Percentiles rank a stretch among this genome's conserved stretches.
Conservation (phyloP, 2,888 invertebrate genomes). For the Platycheirus albimanus region DNA sequence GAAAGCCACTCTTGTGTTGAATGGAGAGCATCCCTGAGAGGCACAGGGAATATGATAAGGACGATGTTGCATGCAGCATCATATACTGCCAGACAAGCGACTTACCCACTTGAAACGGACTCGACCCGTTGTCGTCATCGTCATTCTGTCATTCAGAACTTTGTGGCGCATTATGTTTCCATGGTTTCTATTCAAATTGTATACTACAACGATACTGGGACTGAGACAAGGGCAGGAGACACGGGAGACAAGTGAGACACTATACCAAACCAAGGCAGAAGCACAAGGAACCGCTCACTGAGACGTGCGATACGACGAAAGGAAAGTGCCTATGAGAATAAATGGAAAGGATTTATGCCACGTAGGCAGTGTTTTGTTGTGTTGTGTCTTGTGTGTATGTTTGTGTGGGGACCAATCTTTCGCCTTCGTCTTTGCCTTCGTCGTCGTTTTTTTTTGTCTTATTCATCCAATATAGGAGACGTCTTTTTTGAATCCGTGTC, state of each 20-base stretch:
- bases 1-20: slow-evolving; percentile 69
- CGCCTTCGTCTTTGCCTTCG: not conserved
- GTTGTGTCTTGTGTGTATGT: slow-evolving; percentile 2
- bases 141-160: slow-evolving; percentile 58
- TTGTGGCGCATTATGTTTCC: slow-evolving; percentile 71
- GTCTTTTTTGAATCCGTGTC: slow-evolving; percentile 45
- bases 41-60: slow-evolving; percentile 48
- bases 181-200: slow-evolving; percentile 68
- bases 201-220: slow-evolving; percentile 1
- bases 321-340: slow-evolving; percentile 48
- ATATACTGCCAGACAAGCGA: slow-evolving; percentile 61
- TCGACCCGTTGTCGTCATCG: slow-evolving; percentile 44
- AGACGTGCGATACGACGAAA: slow-evolving; percentile 57
- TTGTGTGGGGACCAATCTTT: slow-evolving; percentile 16
- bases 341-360: slow-evolving; percentile 70
- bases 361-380: slow-evolving; percentile 63
- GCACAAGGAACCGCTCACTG: not conserved
- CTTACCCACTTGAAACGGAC: slow-evolving; percentile 68
- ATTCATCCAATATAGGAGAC: slow-evolving; percentile 8
- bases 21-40: slow-evolving; percentile 38
- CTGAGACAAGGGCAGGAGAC: too few relatives aligned
- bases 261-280: slow-evolving; percentile 6
- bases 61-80: slow-evolving; percentile 60
- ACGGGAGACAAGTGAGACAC: too few relatives aligned
- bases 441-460: too few relatives aligned